Evolutionary conservation across 2,113 vertebrate species (phyloP), one percentile per base, ranked within the genome.

Genomic region (Dasypus novemcinctus): DNA sequence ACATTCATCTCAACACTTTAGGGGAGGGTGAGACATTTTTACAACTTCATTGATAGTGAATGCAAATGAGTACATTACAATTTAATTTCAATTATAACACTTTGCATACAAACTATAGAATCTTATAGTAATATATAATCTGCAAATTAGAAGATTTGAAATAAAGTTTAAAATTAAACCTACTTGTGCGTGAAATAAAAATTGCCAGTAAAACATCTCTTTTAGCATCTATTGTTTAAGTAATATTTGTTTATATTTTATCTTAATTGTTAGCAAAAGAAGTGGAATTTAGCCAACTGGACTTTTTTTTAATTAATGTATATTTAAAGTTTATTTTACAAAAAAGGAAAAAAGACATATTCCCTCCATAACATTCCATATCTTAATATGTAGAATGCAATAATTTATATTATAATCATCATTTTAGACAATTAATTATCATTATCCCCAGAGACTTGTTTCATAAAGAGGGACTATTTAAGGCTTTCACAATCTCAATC

Each of bases 401-500:
- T 69, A 36, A 1, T 49, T 57, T 61, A 1, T 74, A 10, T 4
- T 0, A n/a, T n/a, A n/a, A n/a, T n/a, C n/a, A n/a, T n/a, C n/a
- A n/a, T n/a, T n/a, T n/a, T n/a, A n/a, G n/a, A 0, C 0, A 46
- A 92, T 85, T 33, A 1, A 10, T 2, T 84, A 6, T 43, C 25
- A 41, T 46, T 49, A 12, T 25, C n/a, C 64, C 31, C 38, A 49
- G 5, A 12, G 76, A 0, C 0, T 10, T 0, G 0, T 0, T n/a
- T 98, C 98, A 98, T 2, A 52, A 95, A 0, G 96, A 29, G 41
- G 96, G 90, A 4, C 63, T 18, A 9, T 97, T 94, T 46, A 99
- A 98, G 81, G 98, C 98, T 69, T 99, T 99, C 9, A 99, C 98
- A 0, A 99, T 99, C 92, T 99, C 99, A 2, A 99, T 98, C 4